Evolutionary conservation across 1,140 invertebrate genomes (phyloP).

Genomic region (Zeugodacus cucurbitae): DNA sequence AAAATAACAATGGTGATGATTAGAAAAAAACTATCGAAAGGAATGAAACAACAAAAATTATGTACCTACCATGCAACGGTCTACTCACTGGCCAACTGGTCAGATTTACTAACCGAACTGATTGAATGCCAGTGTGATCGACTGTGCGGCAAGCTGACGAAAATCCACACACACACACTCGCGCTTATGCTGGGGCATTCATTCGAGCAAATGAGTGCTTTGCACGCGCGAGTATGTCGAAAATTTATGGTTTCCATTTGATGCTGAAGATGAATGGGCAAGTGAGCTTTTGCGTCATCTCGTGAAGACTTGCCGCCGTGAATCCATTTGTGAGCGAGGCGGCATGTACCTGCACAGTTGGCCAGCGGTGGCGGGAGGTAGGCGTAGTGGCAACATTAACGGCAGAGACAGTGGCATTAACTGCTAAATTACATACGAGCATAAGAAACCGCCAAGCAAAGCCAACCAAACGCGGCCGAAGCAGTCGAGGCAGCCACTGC

Average conservation of each 20-base stretch:
- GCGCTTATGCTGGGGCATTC: not conserved
- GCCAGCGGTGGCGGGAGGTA: not conserved
- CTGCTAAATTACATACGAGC: not conserved
- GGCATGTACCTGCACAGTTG: not conserved
- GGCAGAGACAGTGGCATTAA: not conserved
- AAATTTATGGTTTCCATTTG: conserved; percentile 17
- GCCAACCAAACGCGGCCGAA: not conserved
- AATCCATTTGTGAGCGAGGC: not conserved
- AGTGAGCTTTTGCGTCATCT: conserved; percentile 23
- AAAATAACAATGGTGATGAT: conserved; percentile 1
- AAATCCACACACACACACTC: not conserved
- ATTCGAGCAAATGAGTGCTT: not conserved
- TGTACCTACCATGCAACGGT: not conserved
- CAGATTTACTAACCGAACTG: not conserved
- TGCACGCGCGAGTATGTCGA: not conserved
- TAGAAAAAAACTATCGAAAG: not conserved
- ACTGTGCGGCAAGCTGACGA: not conserved
- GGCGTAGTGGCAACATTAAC: not conserved
- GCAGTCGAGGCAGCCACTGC: not conserved
- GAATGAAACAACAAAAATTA: conserved; percentile 25
- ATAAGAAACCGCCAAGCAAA: too few relatives aligned
- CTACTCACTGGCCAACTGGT: not conserved
- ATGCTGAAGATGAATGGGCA: conserved; percentile 23
- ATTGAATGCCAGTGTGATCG: not conserved
- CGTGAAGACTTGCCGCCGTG: conserved; percentile 5